Evolutionary conservation across 2,113 vertebrate species (phyloP).

Genomic region (Xiphophorus maculatus): DNA sequence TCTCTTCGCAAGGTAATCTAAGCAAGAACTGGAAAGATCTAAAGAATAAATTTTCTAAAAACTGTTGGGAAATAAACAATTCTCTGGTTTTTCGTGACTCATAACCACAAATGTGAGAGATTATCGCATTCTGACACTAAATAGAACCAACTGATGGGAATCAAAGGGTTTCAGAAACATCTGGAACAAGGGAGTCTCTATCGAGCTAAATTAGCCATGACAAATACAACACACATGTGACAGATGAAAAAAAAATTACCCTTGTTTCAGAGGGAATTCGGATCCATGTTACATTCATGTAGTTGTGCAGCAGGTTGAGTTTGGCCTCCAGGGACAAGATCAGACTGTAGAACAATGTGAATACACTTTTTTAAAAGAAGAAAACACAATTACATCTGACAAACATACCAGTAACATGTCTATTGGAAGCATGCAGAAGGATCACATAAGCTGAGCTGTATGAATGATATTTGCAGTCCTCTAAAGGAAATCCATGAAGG

Average conservation of each 20-base stretch:
- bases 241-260: slow-evolving; percentile 74
- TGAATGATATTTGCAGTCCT: not conserved
- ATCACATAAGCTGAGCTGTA: not conserved
- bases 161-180: slow-evolving; percentile 36
- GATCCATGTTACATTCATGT: slow-evolving; percentile 99
- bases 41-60: not conserved
- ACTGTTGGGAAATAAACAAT: not conserved
- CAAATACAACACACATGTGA: slow-evolving; percentile 26
- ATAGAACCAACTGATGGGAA: slow-evolving; percentile 40
- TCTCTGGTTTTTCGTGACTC: slow-evolving; percentile 6
- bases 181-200: slow-evolving; percentile 36
- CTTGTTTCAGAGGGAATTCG: slow-evolving; percentile 97
- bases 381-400: not conserved
- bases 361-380: slow-evolving; percentile 26
- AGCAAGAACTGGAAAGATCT: not conserved
- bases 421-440: no score
- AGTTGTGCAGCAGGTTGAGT: slow-evolving; percentile 97
- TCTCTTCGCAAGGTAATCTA: not conserved
- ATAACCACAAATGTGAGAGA: slow-evolving; percentile 7
- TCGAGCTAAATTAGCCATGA: slow-evolving; percentile 33
- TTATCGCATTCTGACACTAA: slow-evolving; percentile 40
- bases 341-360: slow-evolving; percentile 81
- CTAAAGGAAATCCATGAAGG: not conserved
- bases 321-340: slow-evolving; percentile 98
- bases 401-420: not conserved